Evolutionary conservation across 2,888 invertebrate genomes (phyloP).

Genomic region (Thyatira batis): DNA sequence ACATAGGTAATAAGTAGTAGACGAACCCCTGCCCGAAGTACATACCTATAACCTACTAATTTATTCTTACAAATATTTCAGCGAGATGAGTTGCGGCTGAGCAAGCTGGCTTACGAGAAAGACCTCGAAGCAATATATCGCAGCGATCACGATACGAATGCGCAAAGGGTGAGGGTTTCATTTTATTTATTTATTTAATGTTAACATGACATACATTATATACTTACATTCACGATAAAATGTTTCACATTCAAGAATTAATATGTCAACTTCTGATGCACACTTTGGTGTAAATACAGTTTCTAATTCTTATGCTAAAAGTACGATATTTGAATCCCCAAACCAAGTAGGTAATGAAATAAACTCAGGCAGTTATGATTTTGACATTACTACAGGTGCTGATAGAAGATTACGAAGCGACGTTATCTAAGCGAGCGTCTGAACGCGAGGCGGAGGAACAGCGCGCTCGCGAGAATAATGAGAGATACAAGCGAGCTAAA

Average conservation of each 20-base stretch:
- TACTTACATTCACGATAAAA: too few relatives aligned
- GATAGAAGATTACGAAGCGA: slow-evolving; percentile 81
- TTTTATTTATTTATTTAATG: too few relatives aligned
- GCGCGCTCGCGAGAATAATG: slow-evolving; percentile 68
- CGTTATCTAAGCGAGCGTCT: slow-evolving; percentile 72
- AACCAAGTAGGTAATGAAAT: too few relatives aligned
- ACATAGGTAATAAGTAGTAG: too few relatives aligned
- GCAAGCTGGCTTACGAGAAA: slow-evolving; percentile 66
- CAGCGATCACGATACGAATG: slow-evolving; percentile 82
- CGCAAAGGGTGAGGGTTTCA: slow-evolving; percentile 80
- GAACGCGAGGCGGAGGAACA: slow-evolving; percentile 79
- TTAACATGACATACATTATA: too few relatives aligned
- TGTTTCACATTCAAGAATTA: too few relatives aligned
- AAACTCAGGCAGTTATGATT: slow-evolving; percentile 1
- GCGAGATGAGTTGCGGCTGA: slow-evolving; percentile 60
- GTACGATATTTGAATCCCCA: too few relatives aligned
- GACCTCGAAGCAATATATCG: slow-evolving; percentile 82
- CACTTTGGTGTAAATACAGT: too few relatives aligned
- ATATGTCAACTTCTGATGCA: too few relatives aligned
- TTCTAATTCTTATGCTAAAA: too few relatives aligned
- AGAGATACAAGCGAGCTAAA: slow-evolving; percentile 68
- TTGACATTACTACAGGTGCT: slow-evolving; percentile 61
- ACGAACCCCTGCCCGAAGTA: too few relatives aligned
- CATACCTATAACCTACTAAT: slow-evolving; percentile 2
- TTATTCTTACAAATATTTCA: slow-evolving; percentile 30